phyloP scores from a whole-genome alignment of 2,113 vertebrate genomes.

The Scomber scombrus region DNA sequence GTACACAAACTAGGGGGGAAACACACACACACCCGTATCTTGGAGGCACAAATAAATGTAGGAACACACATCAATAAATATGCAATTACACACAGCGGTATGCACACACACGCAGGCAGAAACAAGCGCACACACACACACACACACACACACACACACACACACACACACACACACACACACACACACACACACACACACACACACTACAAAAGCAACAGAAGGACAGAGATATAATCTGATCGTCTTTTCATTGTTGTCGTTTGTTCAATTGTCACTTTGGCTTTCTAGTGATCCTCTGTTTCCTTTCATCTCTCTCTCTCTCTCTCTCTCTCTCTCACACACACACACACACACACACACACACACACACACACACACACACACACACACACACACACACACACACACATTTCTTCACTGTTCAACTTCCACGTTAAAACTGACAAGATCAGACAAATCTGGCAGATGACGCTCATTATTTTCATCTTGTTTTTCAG shows the following conservation, averaged over 20 bases:
- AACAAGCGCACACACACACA: not conserved
- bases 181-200: not conserved
- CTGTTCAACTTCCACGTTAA: not conserved
- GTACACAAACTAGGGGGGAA: not conserved
- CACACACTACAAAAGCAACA: slow-evolving; percentile 45
- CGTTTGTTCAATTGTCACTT: slow-evolving; percentile 66
- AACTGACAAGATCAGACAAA: not conserved
- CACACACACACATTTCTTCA: too few species aligned
- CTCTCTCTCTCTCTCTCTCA: not conserved
- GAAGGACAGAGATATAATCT: slow-evolving; percentile 47
- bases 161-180: not conserved
- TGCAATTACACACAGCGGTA: slow-evolving; percentile 30
- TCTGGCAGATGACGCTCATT: too few species aligned
- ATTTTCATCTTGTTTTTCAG: too few species aligned
- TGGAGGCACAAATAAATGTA: slow-evolving; percentile 42
- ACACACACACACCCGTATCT: not conserved
- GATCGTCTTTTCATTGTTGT: slow-evolving; percentile 49
- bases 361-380: slow-evolving; percentile 26
- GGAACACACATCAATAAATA: slow-evolving; percentile 54
- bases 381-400: not conserved
- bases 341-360: slow-evolving; percentile 6
- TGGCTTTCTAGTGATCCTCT: slow-evolving; percentile 53
- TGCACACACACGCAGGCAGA: slow-evolving; percentile 31
- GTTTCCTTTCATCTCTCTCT: slow-evolving; percentile 36
- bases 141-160: slow-evolving; percentile 1